These are phyloP conservation scores for Acropternis orthonyx DNA, from an alignment of 2,797 vertebrate species.

Conservation along the genomic window DNA sequence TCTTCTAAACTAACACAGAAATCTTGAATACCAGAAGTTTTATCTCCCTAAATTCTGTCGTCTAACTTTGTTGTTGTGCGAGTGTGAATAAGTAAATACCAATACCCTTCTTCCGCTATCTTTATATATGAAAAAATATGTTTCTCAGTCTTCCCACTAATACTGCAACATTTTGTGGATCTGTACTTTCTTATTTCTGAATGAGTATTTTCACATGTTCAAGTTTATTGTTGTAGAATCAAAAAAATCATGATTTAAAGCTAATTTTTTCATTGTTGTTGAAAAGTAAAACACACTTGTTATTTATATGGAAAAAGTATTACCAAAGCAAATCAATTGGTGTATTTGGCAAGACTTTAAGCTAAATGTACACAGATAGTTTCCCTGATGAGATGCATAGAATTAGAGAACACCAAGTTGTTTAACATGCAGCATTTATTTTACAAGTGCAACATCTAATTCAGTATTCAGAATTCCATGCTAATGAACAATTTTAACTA, in stretches of 20 bases:
- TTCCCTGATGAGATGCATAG: not conserved
- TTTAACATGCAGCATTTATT: not conserved
- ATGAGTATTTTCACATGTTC: not conserved
- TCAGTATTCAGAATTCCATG: not conserved
- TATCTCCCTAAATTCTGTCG: not conserved
- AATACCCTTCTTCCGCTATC: fast-evolving
- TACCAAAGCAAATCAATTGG: not conserved
- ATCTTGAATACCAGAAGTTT: not conserved
- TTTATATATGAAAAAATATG: not conserved
- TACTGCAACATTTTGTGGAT: not conserved
- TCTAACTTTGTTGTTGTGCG: not conserved
- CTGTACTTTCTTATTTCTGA: not conserved
- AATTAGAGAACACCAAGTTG: not conserved
- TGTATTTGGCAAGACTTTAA: not conserved
- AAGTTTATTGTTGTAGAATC: not conserved
- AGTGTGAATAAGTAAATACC: not conserved
- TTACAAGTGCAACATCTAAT: not conserved
- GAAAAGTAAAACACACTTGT: not conserved
- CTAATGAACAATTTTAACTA: not conserved
- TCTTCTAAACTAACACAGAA: not conserved
- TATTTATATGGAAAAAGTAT: not conserved
- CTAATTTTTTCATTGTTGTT: not conserved
- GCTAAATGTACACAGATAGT: not conserved
- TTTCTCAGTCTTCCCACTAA: not conserved
- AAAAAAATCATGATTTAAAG: not conserved